These are phyloP conservation scores for cat (Felis catus) DNA, from an alignment of 2,113 vertebrate genomes.

Conservation along the genomic window DNA sequence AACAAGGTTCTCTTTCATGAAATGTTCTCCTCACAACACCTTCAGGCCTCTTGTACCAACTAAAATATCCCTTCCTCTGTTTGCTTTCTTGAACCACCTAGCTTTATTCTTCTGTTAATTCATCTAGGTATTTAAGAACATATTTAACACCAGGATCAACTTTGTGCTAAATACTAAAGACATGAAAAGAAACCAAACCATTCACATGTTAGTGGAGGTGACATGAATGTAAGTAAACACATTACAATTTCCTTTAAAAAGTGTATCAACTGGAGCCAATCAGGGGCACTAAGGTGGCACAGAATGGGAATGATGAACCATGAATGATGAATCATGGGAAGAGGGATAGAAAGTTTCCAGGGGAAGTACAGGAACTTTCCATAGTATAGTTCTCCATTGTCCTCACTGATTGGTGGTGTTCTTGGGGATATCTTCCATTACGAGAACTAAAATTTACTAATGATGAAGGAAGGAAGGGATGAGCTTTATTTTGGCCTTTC, in stretches of 20 bases:
- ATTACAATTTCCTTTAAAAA: not conserved
- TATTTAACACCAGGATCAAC: not conserved
- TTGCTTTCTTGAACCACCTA: not conserved
- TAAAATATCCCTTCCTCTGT: not conserved
- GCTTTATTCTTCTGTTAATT: not conserved
- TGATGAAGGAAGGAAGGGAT: not conserved
- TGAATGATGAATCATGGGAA: fast-evolving
- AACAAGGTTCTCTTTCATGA: not conserved
- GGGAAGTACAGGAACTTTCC: not conserved
- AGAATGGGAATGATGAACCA: too few species aligned
- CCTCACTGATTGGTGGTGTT: not conserved
- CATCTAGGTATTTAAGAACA: not conserved
- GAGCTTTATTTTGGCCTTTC: not conserved
- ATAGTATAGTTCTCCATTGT: not conserved
- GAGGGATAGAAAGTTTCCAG: too few species aligned
- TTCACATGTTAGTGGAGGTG: not conserved
- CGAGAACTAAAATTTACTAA: not conserved
- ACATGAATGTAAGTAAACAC: too few species aligned
- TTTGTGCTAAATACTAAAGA: not conserved
- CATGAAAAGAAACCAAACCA: not conserved
- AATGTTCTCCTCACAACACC: not conserved
- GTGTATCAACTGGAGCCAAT: fast-evolving
- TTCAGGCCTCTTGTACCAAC: not conserved
- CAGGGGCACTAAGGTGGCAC: not conserved
- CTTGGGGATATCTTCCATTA: not conserved